Base-by-base conservation (phyloP, 64 coral and sea anemone species). In the Pocillopora verrucosa region DNA sequence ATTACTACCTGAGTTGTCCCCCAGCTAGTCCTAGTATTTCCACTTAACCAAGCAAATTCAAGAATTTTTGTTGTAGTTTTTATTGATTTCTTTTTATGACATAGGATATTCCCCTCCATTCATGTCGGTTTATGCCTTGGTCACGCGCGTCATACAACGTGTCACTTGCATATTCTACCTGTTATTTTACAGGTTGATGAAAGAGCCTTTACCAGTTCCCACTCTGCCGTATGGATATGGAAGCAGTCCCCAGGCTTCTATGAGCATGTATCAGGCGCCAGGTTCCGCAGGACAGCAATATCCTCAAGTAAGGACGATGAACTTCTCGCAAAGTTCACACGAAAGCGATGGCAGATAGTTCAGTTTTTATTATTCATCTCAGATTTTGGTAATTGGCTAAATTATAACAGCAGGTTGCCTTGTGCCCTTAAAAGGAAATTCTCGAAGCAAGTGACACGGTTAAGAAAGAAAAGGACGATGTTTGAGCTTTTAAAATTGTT, bases 181-280 rank as follows among this genome's bases (percentile, higher is more conserved):
- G 10, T 89, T 59, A 11, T 78, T 22, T 92, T 17, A 3, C 57
- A 96, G 90, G 59, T 64, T 92, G 51, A 92, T 96, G 91, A 96
- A 96, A 75, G 94, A 96, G 36, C 94, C 94, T 56, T 60, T 96
- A 80, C 94, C 90, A 56, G 79, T 95, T 41, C 94, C 94, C 51
- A 87, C 91, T 65, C 80, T 87, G 34, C 76, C 91, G 87, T 56
- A 72, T 56, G 83, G 89, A 41, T 94, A 94, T 79, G 77, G 75
- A 69, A 51, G 35, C 67, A 64, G 58, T 61, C 84, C 89, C 19
- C 93, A 91, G 61, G 60, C 65, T 14, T 34, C 89, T 36, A 59
- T 83, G 19, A 58, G 84, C 67, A 79, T 82, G 76, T 94, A 91
- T 73, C 93, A 88, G 57, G 77, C 37, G 59, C 84, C 75, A 51